A percentile compares a stretch with the other conserved stretches of the same genome.
phyloP scores from a whole-genome alignment of 2,888 invertebrate genomes.

The Penaeus monodon region DNA sequence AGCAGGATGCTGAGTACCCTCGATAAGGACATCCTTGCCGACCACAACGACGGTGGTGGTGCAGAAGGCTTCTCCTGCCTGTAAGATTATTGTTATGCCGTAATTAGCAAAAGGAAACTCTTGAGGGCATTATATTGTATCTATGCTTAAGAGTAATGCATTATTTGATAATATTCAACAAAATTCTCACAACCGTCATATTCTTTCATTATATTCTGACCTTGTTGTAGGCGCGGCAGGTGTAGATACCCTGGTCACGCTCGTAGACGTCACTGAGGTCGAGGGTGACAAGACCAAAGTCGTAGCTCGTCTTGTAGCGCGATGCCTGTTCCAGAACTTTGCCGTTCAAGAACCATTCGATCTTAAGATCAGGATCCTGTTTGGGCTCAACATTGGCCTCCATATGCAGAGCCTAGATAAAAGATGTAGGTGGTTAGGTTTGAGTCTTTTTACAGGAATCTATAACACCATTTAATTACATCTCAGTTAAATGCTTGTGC shows the following conservation, averaged over 20 bases:
- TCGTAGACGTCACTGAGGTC: conserved; percentile 93
- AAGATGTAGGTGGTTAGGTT: background rate
- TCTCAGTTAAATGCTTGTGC: background rate
- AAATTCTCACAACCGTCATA: background rate
- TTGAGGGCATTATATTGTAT: no score
- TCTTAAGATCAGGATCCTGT: conserved; percentile 88
- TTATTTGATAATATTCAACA: background rate
- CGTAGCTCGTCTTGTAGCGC: conserved; percentile 91
- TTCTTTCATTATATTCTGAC: conserved; percentile 17
- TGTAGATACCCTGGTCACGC: conserved; percentile 93
- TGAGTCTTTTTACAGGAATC: background rate
- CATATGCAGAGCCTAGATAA: conserved; percentile 80
- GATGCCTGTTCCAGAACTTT: conserved; percentile 85
- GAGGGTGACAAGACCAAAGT: conserved; percentile 96
- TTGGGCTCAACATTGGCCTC: conserved; percentile 96
- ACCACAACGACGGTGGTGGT: conserved; percentile 82
- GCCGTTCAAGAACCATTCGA: conserved; percentile 95
- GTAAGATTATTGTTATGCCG: background rate
- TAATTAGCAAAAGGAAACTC: no score
- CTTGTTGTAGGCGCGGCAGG: conserved; percentile 89
- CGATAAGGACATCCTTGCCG: conserved; percentile 80
- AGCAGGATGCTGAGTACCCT: conserved; percentile 92
- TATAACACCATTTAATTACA: background rate
- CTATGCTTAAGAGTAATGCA: no score
- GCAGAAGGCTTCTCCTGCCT: conserved; percentile 89